Evolutionary conservation across 2,888 invertebrate species (phyloP).

Genomic region (Andrena fulva): DNA sequence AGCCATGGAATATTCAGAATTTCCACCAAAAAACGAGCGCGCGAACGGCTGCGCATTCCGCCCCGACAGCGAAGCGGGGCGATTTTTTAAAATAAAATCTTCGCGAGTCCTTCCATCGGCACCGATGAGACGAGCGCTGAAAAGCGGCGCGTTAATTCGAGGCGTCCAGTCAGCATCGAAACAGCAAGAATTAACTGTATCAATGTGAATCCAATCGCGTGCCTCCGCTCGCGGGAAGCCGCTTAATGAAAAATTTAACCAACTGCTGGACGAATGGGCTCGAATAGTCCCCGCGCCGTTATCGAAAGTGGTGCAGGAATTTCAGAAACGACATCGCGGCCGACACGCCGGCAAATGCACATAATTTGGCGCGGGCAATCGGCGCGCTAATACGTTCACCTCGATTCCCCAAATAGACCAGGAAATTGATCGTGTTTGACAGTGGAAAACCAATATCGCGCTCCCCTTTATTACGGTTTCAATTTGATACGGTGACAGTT

Average conservation of each 20-base stretch:
- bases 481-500: constrained; percentile 51
- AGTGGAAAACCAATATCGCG: constrained; percentile 50
- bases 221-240: background rate
- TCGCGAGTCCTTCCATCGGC: background rate
- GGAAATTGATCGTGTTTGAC: constrained; percentile 47
- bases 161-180: background rate
- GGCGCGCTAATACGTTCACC: constrained; percentile 23
- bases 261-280: background rate
- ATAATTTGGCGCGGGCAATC: constrained; percentile 14
- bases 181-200: background rate
- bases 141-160: background rate
- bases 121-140: background rate
- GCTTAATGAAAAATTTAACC: constrained; percentile 2
- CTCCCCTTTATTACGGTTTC: constrained; percentile 53
- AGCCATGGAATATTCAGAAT: too few relatives aligned
- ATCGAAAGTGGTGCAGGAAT: background rate
- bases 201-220: background rate
- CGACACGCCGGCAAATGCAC: background rate
- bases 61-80: too few relatives aligned
- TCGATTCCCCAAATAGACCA: constrained; percentile 32
- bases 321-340: background rate
- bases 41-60: too few relatives aligned
- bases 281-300: background rate
- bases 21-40: too few relatives aligned
- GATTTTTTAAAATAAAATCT: background rate